These are phyloP conservation scores for Harpagus bidentatus DNA, from an alignment of 2,113 vertebrate species.

Conservation along the genomic window DNA sequence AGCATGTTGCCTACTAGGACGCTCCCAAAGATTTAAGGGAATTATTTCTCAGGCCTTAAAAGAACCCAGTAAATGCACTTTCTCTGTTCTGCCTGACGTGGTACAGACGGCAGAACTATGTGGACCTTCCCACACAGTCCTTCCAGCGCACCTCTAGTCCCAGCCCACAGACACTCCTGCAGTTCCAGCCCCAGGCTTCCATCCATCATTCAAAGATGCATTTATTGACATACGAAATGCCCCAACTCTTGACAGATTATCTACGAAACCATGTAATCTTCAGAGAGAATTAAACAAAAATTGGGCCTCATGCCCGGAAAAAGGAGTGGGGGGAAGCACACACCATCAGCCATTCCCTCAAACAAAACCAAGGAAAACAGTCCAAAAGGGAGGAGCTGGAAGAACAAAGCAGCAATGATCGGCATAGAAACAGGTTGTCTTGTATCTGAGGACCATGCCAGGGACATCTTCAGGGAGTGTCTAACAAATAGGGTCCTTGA, in stretches of 20 bases:
- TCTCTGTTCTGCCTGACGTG: background rate
- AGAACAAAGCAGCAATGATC: background rate
- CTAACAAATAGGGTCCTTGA: background rate
- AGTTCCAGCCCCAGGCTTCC: background rate
- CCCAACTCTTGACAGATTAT: background rate
- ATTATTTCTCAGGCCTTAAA: background rate
- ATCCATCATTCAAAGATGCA: background rate
- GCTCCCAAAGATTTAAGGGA: background rate
- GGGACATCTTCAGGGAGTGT: background rate
- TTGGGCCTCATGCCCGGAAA: background rate
- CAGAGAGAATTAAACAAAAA: conserved; percentile 9
- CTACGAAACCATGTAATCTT: background rate
- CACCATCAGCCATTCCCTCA: background rate
- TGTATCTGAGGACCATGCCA: background rate
- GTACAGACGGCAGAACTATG: background rate
- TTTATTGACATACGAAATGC: background rate
- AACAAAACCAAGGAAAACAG: background rate
- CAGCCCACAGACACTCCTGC: background rate
- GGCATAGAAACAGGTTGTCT: background rate
- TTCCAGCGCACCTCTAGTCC: background rate
- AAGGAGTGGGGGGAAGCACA: background rate
- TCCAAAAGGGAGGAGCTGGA: conserved; percentile 2
- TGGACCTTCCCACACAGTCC: background rate
- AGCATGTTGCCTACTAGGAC: background rate
- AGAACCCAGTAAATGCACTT: background rate